Evolutionary conservation across 1,140 invertebrate genomes (phyloP).

Genomic region (Notospermus geniculatus): DNA sequence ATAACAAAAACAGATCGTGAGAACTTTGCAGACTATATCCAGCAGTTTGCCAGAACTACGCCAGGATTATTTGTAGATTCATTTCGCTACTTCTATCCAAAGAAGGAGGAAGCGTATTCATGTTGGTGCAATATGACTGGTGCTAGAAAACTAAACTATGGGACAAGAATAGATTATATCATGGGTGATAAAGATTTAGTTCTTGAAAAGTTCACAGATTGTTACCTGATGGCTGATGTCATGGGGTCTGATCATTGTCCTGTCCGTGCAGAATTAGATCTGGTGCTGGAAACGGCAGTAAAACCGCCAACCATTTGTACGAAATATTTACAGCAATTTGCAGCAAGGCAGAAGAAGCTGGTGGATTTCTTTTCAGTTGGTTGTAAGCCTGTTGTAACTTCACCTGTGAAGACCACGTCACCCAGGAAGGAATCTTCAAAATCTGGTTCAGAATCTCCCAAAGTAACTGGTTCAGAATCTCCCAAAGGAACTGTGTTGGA

Average conservation of each 20-base stretch:
- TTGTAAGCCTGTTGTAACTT: no score
- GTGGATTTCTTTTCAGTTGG: conserved; percentile 48
- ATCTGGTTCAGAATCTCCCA: no score
- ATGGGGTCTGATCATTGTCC: conserved; percentile 65
- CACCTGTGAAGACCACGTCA: no score
- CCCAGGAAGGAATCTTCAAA: no score
- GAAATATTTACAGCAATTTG: conserved; percentile 60
- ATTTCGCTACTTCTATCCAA: conserved; percentile 60
- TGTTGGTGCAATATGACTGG: conserved; percentile 61
- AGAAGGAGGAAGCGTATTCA: conserved; percentile 56
- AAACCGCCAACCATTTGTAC: conserved; percentile 57
- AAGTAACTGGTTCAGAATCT: no score
- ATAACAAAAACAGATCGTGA: conserved; percentile 31
- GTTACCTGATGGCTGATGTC: conserved; percentile 57
- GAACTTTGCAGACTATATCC: conserved; percentile 19
- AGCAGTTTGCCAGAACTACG: conserved; percentile 24
- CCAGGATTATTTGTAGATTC: conserved; percentile 57
- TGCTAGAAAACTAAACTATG: conserved; percentile 62
- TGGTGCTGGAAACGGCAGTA: conserved; percentile 33
- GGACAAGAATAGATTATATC: conserved; percentile 63
- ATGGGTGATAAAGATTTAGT: conserved; percentile 52
- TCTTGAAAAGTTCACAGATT: conserved; percentile 41
- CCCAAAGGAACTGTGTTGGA: no score
- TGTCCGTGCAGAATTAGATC: conserved; percentile 52
- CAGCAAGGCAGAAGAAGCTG: conserved; percentile 60